phyloP scores from a whole-genome alignment of 2,797 vertebrate genomes.

The Clarias fuscus region DNA sequence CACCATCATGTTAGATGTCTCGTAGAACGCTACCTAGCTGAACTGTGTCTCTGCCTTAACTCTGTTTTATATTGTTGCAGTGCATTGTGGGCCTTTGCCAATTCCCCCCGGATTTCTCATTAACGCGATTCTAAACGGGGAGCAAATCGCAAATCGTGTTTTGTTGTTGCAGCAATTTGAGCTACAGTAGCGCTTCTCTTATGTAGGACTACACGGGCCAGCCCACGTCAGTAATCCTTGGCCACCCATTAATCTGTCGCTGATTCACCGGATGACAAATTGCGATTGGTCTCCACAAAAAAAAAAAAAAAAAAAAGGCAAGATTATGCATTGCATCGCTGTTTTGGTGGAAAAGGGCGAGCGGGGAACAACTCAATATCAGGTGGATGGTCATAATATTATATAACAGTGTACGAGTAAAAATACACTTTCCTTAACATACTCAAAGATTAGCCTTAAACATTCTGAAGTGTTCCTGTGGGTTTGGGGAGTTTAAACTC shows the following conservation, averaged over 20 bases:
- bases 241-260: too few relatives aligned
- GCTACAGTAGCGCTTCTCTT: too few relatives aligned
- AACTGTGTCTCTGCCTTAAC: not conserved
- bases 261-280: too few relatives aligned
- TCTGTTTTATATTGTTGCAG: not conserved
- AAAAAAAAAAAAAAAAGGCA: too few relatives aligned
- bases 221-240: too few relatives aligned
- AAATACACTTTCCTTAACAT: not conserved
- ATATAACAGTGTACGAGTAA: not conserved
- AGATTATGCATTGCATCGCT: too few relatives aligned
- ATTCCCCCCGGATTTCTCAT: not conserved
- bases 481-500: not conserved
- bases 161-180: not conserved
- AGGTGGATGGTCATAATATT: too few relatives aligned
- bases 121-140: not conserved
- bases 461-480: not conserved
- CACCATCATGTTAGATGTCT: not conserved
- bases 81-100: not conserved
- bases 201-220: too few relatives aligned
- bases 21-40: not conserved
- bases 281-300: too few relatives aligned
- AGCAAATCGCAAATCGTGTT: too few relatives aligned
- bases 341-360: too few relatives aligned
- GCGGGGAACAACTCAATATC: too few relatives aligned
- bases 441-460: not conserved